Conservation (phyloP, 1,140 invertebrate genomes). For the Lepidurus couesii region DNA sequence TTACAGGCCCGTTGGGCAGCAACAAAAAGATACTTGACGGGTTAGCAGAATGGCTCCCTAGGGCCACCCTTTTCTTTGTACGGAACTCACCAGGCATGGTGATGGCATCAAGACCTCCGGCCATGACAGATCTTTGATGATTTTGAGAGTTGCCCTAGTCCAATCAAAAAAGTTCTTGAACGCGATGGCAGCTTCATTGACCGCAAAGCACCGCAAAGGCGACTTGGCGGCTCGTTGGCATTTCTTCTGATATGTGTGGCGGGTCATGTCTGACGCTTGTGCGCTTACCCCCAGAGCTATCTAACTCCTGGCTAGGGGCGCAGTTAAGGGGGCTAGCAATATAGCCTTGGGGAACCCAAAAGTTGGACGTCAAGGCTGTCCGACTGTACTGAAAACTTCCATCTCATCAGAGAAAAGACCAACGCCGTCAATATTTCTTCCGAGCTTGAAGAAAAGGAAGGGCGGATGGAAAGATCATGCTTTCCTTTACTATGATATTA, state of each 20-base stretch:
- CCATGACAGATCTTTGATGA: slow-evolving; percentile 14
- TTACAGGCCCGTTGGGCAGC: not conserved
- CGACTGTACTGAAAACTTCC: not conserved
- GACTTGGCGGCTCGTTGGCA: not conserved
- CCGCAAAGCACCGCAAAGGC: not conserved
- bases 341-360: not conserved
- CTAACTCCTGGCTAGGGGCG: not conserved
- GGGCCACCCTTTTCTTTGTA: not conserved
- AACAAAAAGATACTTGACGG: not conserved
- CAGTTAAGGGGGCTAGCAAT: not conserved
- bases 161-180: not conserved
- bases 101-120: not conserved
- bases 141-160: not conserved
- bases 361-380: not conserved
- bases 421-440: too few relatives aligned
- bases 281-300: not conserved
- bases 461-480: too few relatives aligned
- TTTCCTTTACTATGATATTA: not conserved
- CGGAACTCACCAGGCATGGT: not conserved
- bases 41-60: not conserved
- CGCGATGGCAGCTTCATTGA: not conserved
- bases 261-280: not conserved
- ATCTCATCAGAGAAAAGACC: not conserved
- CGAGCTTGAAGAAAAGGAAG: too few relatives aligned
- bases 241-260: not conserved